Evolutionary conservation across 2,113 vertebrate genomes (phyloP), one percentile per base, ranked within the genome.

Genomic region (Dryoscopus gambensis): DNA sequence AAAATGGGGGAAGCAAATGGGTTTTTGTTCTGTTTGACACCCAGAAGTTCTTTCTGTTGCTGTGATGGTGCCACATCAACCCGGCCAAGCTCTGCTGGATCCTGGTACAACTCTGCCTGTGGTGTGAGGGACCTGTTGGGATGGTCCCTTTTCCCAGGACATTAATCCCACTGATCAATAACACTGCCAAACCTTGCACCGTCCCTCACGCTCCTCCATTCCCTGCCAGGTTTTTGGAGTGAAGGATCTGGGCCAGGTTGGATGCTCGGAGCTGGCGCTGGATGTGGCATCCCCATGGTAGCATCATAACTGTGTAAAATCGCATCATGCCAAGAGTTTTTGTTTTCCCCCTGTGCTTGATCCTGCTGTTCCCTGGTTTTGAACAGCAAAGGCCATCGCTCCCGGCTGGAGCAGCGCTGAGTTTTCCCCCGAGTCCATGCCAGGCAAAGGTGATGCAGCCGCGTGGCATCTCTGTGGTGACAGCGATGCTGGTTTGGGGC

Each of bases 401-500:
- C 9, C 52, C 19, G 7, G 37, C 24, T 6, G 15, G n/a, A 74
- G 20, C 31, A 9, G 15, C 2, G 0, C 4, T 33, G 64, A 71
- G n/a, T 7, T 81, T 69, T 56, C 3, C 24, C 59, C 74, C 40
- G 3, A 3, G 15, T 79, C n/a, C 23, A 1, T 44, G 60, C 64
- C 64, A 11, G 59, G 39, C 1, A 4, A 6, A 83, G 62, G 56
- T 4, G 19, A 0, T 11, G 20, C 2, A 7, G 57, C 77, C 3
- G 0, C 0, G 4, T 40, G 67, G 75, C 80, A 20, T 18, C 89
- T 55, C 78, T n/a, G 4, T 2, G 59, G 44, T 0, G 1, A 31
- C 6, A 2, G 39, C 1, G 0, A 0, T 14, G 87, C 71, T 16
- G 44, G 3, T 19, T 74, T 2, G 64, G 84, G 71, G 24, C 5